A percentile compares a stretch with the other conserved stretches of the same genome.
Conservation (phyloP, 2,113 vertebrate genomes). For the Solea solea region DNA sequence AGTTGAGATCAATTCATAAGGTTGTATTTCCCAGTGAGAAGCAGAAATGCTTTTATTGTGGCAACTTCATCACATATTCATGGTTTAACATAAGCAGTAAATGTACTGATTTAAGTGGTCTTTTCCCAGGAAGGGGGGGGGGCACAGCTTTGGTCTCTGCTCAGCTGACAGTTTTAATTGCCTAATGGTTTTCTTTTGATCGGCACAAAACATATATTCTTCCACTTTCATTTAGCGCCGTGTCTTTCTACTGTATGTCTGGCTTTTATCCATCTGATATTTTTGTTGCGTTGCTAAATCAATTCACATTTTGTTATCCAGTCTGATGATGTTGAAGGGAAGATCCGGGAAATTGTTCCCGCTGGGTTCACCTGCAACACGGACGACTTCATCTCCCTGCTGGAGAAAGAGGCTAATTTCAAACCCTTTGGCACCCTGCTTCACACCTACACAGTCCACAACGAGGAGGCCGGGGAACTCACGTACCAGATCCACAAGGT, state of each 20-base stretch:
- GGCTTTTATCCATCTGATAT: background rate
- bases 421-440: constrained; percentile 92
- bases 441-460: constrained; percentile 91
- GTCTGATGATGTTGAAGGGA: constrained; percentile 94
- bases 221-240: constrained; percentile 48
- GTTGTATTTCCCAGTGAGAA: constrained; percentile 99
- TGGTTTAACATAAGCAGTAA: constrained; percentile 99
- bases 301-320: constrained; percentile 56
- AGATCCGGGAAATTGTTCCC: constrained; percentile 93
- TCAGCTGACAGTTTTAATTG: constrained; percentile 98
- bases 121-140: constrained; percentile 77
- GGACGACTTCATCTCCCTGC: constrained; percentile 92
- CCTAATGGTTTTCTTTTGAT: constrained; percentile 85
- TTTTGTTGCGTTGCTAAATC: constrained; percentile 4
- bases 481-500: constrained; percentile 96
- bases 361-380: constrained; percentile 91
- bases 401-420: constrained; percentile 97
- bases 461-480: constrained; percentile 90
- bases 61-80: constrained; percentile 99
- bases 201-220: constrained; percentile 69
- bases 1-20: constrained; percentile 99
- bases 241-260: background rate
- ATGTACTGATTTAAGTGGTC: constrained; percentile 99
- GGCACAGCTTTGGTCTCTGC: constrained; percentile 82
- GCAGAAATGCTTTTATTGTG: constrained; percentile 97